Conservation (phyloP, 2,797 vertebrate species). For the Pipistrellus pipistrellus region DNA sequence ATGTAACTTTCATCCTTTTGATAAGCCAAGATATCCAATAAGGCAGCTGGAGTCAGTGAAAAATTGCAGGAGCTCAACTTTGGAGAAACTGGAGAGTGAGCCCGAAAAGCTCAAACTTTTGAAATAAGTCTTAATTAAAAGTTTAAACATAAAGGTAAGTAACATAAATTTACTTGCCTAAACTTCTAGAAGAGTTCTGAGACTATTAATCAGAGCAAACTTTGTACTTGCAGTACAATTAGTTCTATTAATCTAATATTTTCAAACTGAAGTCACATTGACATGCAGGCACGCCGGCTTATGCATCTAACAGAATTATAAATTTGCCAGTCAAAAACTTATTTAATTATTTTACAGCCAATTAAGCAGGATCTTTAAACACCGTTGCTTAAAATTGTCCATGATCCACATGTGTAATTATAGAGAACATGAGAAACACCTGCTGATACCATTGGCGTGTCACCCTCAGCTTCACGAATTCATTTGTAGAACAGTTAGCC, state of each 20-base stretch:
- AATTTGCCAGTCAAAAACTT: conserved; percentile 88
- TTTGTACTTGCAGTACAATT: conserved; percentile 83
- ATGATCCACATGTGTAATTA: conserved; percentile 83
- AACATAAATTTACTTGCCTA: conserved; percentile 62
- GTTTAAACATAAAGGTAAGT: conserved; percentile 69
- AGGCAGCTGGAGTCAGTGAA: conserved; percentile 65
- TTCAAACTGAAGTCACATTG: conserved; percentile 84
- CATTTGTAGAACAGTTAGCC: conserved; percentile 63
- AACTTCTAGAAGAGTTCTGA: conserved; percentile 76
- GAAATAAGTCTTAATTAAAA: conserved; percentile 69
- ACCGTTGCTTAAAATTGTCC: conserved; percentile 80
- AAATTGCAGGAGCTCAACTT: conserved; percentile 56
- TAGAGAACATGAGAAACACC: conserved; percentile 80
- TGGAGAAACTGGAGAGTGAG: conserved; percentile 57
- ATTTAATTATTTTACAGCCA: conserved; percentile 90
- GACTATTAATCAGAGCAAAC: conserved; percentile 81
- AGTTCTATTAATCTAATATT: conserved; percentile 87
- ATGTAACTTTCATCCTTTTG: conserved; percentile 58
- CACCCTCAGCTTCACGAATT: conserved; percentile 75
- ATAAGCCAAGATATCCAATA: conserved; percentile 66
- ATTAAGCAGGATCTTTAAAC: conserved; percentile 89
- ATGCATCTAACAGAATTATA: conserved; percentile 85
- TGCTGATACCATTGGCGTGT: conserved; percentile 67
- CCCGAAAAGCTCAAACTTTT: conserved; percentile 51
- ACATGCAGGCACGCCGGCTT: conserved; percentile 75